phyloP scores from a whole-genome alignment of 1,140 invertebrate genomes.

The Tenebrio molitor region DNA sequence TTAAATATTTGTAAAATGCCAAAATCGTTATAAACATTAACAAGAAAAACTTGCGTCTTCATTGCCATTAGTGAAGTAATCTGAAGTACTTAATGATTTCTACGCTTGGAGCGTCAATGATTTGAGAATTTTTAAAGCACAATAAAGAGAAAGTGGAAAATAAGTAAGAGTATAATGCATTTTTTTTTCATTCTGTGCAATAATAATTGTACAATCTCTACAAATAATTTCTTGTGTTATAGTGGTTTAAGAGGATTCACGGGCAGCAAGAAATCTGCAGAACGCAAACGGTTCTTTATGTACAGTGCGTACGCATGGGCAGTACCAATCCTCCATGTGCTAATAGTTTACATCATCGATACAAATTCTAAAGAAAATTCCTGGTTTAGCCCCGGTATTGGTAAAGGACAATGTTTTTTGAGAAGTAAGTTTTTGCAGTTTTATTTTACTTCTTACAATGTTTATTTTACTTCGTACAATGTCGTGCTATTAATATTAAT shows the following conservation, averaged over 20 bases:
- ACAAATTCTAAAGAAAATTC: not conserved
- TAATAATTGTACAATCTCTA: not conserved
- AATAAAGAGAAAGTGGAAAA: too few species aligned
- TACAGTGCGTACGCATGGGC: constrained; percentile 75
- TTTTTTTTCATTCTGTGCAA: not conserved
- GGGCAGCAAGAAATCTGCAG: constrained; percentile 54
- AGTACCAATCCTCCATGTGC: constrained; percentile 62
- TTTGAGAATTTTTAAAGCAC: too few species aligned
- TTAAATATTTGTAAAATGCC: too few species aligned
- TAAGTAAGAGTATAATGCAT: too few species aligned
- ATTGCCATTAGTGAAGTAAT: too few species aligned
- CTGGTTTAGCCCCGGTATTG: constrained; percentile 36
- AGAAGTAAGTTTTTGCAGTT: constrained; percentile 46
- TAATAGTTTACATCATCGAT: constrained; percentile 48
- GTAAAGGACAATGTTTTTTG: constrained; percentile 46
- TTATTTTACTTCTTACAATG: not conserved
- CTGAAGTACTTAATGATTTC: too few species aligned
- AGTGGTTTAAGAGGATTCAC: constrained; percentile 56
- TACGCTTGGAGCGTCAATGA: too few species aligned
- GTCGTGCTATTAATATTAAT: too few species aligned
- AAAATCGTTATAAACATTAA: too few species aligned
- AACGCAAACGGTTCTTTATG: constrained; percentile 70
- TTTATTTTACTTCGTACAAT: too few species aligned
- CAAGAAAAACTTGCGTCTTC: too few species aligned
- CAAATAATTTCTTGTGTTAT: constrained; percentile 24